Conservation (phyloP, 2,113 vertebrate genomes). For the Python bivittatus region DNA sequence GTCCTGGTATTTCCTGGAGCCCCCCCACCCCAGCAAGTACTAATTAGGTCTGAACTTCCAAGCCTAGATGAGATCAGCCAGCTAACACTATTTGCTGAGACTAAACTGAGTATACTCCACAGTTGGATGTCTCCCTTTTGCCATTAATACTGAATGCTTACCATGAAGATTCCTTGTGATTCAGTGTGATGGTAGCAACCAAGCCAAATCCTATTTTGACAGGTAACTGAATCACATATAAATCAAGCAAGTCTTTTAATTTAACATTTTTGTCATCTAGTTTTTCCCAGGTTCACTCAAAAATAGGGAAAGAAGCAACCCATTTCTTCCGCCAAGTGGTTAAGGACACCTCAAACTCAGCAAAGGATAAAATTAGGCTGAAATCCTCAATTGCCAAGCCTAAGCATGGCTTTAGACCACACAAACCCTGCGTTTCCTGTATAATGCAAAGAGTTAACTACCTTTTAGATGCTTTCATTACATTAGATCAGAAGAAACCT, state of each 20-base stretch:
- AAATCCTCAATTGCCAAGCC: neutral
- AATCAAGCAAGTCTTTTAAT: neutral
- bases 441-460: neutral
- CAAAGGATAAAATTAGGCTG: neutral
- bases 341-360: neutral
- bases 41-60: neutral
- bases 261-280: neutral
- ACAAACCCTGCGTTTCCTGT: neutral
- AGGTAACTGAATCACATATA: neutral
- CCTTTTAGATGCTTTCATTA: neutral
- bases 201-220: neutral
- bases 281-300: neutral
- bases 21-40: too few species aligned
- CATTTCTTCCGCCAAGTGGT: too few species aligned
- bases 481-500: neutral
- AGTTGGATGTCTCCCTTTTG: neutral
- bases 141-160: neutral
- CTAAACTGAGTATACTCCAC: neutral
- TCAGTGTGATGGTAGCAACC: neutral
- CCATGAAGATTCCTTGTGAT: neutral
- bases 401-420: neutral
- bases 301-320: neutral
- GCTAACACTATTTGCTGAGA: neutral
- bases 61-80: neutral
- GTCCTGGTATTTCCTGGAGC: neutral